Evolutionary conservation across 2,888 invertebrate species (phyloP).

Genomic region (Elmis aenea): DNA sequence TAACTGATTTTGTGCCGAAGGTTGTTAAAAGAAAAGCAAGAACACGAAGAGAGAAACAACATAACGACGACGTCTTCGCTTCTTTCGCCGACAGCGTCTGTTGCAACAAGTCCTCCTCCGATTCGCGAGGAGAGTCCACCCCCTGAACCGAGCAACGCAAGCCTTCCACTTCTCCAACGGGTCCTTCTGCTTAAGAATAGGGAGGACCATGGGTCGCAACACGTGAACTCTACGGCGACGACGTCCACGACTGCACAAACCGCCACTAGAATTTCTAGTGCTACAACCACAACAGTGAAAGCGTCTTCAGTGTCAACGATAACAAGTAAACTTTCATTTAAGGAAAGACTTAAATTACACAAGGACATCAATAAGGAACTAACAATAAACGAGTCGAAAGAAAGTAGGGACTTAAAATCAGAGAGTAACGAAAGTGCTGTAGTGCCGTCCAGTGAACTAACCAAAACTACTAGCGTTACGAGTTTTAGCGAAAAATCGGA

Average conservation of each 20-base stretch:
- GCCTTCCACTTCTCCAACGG: conserved; percentile 69
- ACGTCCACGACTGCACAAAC: conserved; percentile 10
- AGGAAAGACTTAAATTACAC: conserved; percentile 34
- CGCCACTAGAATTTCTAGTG: conserved; percentile 18
- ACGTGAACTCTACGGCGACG: conserved; percentile 31
- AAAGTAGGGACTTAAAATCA: conserved; percentile 25
- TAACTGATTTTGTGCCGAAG: conserved; percentile 41
- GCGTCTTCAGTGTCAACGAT: conserved; percentile 29
- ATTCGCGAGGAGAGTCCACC: conserved; percentile 20
- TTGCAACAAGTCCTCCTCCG: conserved; percentile 51
- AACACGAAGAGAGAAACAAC: conserved; percentile 54
- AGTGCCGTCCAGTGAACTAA: conserved; percentile 37
- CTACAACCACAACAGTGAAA: conserved; percentile 19
- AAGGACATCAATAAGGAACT: conserved; percentile 33
- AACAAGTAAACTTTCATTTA: conserved; percentile 40
- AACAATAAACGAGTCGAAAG: conserved; percentile 27
- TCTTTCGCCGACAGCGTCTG: conserved; percentile 55
- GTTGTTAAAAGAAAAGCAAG: conserved; percentile 79
- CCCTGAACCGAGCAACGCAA: conserved; percentile 63
- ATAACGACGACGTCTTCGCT: conserved; percentile 41
- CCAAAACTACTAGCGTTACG: conserved; percentile 18
- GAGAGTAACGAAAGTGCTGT: conserved; percentile 24
- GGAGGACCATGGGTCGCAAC: conserved; percentile 56
- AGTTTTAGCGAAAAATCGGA: conserved; percentile 47
- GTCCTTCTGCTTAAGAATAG: conserved; percentile 71